Base-by-base conservation (phyloP, 2,113 vertebrate genomes). In the Laterallus jamaicensis region DNA sequence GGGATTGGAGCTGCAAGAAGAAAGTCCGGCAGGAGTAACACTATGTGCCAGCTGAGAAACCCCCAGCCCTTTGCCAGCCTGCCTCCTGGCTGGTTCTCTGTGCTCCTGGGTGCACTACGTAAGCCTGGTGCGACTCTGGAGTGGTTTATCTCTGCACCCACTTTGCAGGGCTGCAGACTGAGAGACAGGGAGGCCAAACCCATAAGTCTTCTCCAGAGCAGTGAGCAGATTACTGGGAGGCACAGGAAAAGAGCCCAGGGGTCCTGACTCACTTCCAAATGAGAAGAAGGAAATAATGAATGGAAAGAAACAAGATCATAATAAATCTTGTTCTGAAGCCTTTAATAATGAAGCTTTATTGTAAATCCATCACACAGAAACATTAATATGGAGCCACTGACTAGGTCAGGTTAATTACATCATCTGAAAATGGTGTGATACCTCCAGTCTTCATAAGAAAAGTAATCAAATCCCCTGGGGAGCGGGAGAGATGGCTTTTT, bases 361-460 rank as follows among this genome's bases (percentile, higher is more conserved):
- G 94, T 93, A 91, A 96, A 96, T 93, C 94, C 28, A 11, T 91
- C 83, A 82, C 49, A 68, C 91, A 82, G 73, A 39, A 93, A 68
- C 74, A 62, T 87, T 93, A 89, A 83, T 79, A 73, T 50, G 83
- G 81, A 96, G 58, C 12, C 77, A 87, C 73, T 91, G 92, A 95
- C 93, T 64, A 84, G 94, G 95, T 95, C 91, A 64, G 89, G 89
- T 89, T 89, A 95, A 95, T 95, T 92, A 92, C 95, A 95, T 95
- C 95, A 96, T 68, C 93, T 92, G 91, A 35, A 93, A 86, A 68
- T 44, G 74, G 47, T 86, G 88, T 69, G 89, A n/a, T 79, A 92
- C 92, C 94, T 95, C 62, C 74, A 96, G 95, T 60, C 60, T 71
- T 66, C 73, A 88, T 26, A 8, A 56, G 82, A 91, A 78, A 67